phyloP scores from a whole-genome alignment of 2,797 vertebrate species.

The Oreortyx pictus region DNA sequence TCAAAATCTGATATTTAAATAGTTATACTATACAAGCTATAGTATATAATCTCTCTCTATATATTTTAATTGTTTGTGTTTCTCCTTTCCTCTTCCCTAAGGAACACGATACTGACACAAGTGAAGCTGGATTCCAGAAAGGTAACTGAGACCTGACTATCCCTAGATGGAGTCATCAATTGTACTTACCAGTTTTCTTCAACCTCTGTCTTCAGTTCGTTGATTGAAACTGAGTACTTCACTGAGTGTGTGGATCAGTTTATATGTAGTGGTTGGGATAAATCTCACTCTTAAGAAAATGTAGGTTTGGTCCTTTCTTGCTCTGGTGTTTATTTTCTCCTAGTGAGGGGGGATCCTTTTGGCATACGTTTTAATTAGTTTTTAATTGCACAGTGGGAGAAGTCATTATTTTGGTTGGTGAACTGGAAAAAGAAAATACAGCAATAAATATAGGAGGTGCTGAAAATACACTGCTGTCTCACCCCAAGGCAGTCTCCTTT shows the following conservation, averaged over 20 bases:
- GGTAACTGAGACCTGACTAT: conserved; percentile 57
- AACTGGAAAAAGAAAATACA: not conserved
- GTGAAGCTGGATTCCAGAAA: conserved; percentile 80
- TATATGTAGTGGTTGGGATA: not conserved
- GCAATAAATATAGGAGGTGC: not conserved
- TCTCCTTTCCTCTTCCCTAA: conserved; percentile 55
- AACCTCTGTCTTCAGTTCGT: not conserved
- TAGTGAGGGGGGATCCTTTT: not conserved
- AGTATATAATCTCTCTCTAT: not conserved
- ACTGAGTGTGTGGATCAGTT: conserved; percentile 15
- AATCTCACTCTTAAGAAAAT: conserved; percentile 21
- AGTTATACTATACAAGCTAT: not conserved
- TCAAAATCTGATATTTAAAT: not conserved
- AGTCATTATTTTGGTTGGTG: not conserved
- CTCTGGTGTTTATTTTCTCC: not conserved
- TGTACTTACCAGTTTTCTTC: not conserved
- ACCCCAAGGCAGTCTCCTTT: not conserved
- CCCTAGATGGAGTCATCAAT: not conserved
- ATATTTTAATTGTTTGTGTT: not conserved
- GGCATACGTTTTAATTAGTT: not conserved
- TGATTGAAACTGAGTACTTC: conserved; percentile 2
- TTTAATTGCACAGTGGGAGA: not conserved
- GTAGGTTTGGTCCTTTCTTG: not conserved
- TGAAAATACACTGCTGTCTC: not conserved
- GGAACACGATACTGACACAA: conserved; percentile 88